Conservation (phyloP, 2,797 vertebrate genomes). For the Labroides dimidiatus region DNA sequence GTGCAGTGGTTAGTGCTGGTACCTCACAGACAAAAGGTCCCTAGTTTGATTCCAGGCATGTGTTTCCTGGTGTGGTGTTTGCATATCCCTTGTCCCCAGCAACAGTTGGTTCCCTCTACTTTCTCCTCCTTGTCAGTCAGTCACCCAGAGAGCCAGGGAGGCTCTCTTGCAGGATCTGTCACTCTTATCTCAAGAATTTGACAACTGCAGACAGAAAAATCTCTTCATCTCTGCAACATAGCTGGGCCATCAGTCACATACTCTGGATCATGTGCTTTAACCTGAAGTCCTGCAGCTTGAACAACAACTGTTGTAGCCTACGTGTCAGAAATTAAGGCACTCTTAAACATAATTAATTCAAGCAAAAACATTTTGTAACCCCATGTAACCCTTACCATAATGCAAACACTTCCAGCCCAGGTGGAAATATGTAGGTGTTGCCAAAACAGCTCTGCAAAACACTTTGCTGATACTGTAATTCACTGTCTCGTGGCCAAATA, state of each 20-base stretch:
- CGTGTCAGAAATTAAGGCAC: neutral
- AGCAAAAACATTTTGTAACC: neutral
- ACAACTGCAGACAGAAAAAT: neutral
- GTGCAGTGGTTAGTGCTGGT: too few relatives aligned
- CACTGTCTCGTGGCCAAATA: neutral
- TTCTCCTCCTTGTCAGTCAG: too few relatives aligned
- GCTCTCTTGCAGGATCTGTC: neutral
- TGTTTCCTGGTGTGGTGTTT: too few relatives aligned
- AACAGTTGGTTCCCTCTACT: too few relatives aligned
- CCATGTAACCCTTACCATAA: neutral
- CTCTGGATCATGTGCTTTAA: neutral
- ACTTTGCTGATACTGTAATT: neutral
- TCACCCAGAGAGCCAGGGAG: too few relatives aligned
- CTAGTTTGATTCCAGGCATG: too few relatives aligned
- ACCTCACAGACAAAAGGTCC: too few relatives aligned
- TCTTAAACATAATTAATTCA: neutral
- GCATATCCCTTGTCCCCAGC: too few relatives aligned
- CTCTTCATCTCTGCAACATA: constrained; percentile 21
- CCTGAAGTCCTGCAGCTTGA: neutral
- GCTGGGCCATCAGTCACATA: constrained; percentile 13
- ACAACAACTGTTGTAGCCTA: neutral
- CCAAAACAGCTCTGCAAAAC: neutral
- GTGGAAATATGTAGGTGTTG: neutral
- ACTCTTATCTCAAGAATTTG: constrained; percentile 20
- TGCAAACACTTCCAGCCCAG: neutral